Evolutionary conservation across 2,113 vertebrate genomes (phyloP), one percentile per base, ranked within the genome.

Genomic region (Procavia capensis): DNA sequence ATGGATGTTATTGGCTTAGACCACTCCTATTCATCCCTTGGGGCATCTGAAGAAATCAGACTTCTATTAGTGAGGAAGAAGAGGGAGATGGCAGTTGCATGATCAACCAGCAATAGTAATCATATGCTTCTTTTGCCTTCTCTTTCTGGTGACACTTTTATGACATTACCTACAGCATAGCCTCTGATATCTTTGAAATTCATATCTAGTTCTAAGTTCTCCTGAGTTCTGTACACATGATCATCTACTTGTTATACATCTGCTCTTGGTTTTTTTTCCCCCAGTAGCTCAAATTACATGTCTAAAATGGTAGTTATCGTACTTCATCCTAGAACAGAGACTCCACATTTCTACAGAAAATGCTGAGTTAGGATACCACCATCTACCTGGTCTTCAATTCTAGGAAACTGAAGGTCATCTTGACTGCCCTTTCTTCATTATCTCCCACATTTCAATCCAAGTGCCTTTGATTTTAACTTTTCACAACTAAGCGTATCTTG

Each of bases 391-490:
- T 93, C 20, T 89, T 45, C 29, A 61, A 34, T 39, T 19, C 6
- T 0, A 39, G 27, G 83, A 96, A 88, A 63, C 2, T 39, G 63
- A 20, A 1, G 47, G 50, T 43, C 29, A 91, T 91, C 19, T 78
- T 41, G n/a, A 76, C 24, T 87, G 50, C 63, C 72, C 34, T 34
- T 88, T 47, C 9, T 24, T 29, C 64, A 70, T 70, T 76, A 85
- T 24, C 72, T 59, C 4, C 45, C 39, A 91, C n/a, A 85, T 68
- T 19, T 36, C 43, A 66, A 39, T 88, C 27, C 66, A 92, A 86
- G 36, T 39, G 86, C 61, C 43, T 41, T 92, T 82, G 43, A 72
- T 84, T 89, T 85, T 81, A 82, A 85, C 50, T 20, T 70, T 89
- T 95, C 57, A 41, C 54, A 74, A 79, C 7, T 41, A 43, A 93